phyloP scores from a whole-genome alignment of 2,113 vertebrate species.

The Atrichornis clamosus region DNA sequence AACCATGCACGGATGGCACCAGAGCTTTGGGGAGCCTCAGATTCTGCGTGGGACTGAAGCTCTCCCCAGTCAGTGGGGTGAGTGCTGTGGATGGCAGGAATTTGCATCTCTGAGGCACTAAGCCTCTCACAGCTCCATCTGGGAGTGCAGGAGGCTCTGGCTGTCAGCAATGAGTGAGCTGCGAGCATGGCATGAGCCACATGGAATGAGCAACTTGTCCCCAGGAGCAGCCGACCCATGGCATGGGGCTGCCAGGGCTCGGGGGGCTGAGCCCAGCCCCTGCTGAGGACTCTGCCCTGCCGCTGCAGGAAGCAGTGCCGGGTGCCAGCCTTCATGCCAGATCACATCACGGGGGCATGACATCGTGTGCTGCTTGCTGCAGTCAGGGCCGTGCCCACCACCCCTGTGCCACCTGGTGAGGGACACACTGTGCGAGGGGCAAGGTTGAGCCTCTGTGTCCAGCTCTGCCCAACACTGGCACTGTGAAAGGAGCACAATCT shows the following conservation, averaged over 20 bases:
- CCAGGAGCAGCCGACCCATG: neutral
- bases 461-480: neutral
- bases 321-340: neutral
- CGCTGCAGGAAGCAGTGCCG: rapidly evolving
- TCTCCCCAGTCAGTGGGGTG: rapidly evolving
- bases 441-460: neutral
- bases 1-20: rapidly evolving
- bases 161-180: rapidly evolving
- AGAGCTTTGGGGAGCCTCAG: rapidly evolving
- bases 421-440: neutral
- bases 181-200: neutral
- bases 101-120: rapidly evolving
- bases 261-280: neutral
- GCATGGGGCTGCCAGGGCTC: neutral
- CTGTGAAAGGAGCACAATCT: rapidly evolving
- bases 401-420: neutral
- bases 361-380: neutral
- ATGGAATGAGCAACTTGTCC: neutral
- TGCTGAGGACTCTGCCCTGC: neutral
- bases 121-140: neutral
- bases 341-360: neutral
- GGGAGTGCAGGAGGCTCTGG: neutral
- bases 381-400: neutral
- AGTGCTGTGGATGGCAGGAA: neutral
- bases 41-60: neutral